Base-by-base conservation (phyloP, 2,888 invertebrate species). In the Ormyrus thymus region DNA sequence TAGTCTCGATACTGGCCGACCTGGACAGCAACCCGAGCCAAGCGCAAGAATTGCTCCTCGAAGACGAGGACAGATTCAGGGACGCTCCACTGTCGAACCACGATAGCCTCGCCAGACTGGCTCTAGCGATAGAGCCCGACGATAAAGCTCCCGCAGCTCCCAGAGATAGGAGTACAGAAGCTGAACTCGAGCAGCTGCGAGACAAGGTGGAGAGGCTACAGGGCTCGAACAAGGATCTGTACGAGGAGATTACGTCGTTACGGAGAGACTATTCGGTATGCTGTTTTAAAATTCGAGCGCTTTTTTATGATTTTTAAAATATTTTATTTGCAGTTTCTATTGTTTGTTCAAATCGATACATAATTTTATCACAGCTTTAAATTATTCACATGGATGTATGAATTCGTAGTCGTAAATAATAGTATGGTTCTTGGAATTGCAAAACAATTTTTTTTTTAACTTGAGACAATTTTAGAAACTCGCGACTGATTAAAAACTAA, bases 101-200 rank as follows among this genome's bases (percentile, higher is more conserved):
- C 76, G 86, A 86, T 81, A 84, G 83, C 66, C 79, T 86, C 61
- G 85, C 87, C 75, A 87, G 87, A 83, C 83, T 88, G 78, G 86
- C 86, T 13, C 82, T 87, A 75, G 50, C 87, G 5, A 86, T 87
- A 15, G 86, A 87, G 79, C 84, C 85, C n/a, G 86, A 88, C 66
- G 84, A 82, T 6, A 64, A 53, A 76, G 76, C 8, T 79, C 80
- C 43, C 73, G 81, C 6, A 29, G 29, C 29, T 29, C 29, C 29
- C 29, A 29, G 29, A 29, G 29, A 29, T 3, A 29, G 29, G 29
- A 29, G 29, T 4, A 29, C 29, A 29, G 29, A 29, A 29, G 29
- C 29, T 29, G 78, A 84, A 58, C 81, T 88, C 51, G 76, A 80
- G 15, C 82, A 84, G 55, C 85, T 89, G 53, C 85, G 84, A 29